These are phyloP conservation scores for Drosophila grimshawi DNA, from an alignment of 1,140 invertebrate genomes.

Conservation along the genomic window DNA sequence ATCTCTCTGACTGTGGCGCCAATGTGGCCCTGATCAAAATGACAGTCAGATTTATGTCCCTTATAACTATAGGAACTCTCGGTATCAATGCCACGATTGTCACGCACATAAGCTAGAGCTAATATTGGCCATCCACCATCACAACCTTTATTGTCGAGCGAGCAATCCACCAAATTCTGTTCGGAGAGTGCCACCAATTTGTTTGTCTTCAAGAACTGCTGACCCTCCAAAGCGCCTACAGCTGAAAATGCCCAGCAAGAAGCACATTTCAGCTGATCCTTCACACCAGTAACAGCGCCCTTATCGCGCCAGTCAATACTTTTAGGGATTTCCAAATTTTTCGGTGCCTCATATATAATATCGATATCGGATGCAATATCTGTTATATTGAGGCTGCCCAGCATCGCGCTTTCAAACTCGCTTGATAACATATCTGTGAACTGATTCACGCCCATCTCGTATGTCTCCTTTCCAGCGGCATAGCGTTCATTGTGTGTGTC, in stretches of 20 bases:
- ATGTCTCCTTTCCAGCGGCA: slow-evolving; percentile 87
- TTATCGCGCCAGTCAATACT: slow-evolving; percentile 61
- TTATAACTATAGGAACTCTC: slow-evolving; percentile 89
- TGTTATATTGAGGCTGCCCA: slow-evolving; percentile 85
- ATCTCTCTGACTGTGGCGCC: slow-evolving; percentile 16
- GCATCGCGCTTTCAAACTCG: slow-evolving; percentile 91
- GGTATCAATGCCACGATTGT: slow-evolving; percentile 91
- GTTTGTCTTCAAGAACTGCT: slow-evolving; percentile 86
- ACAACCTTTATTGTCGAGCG: slow-evolving; percentile 92
- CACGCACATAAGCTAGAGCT: slow-evolving; percentile 91
- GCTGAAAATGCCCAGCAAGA: slow-evolving; percentile 97
- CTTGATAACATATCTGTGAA: slow-evolving; percentile 92
- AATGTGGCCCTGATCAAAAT: slow-evolving; percentile 10
- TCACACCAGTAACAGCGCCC: slow-evolving; percentile 94
- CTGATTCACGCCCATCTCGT: slow-evolving; percentile 90
- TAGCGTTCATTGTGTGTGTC: slow-evolving; percentile 91
- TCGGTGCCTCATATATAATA: background rate
- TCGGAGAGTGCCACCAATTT: slow-evolving; percentile 92
- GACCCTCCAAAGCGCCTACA: slow-evolving; percentile 92
- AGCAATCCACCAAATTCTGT: slow-evolving; percentile 96
- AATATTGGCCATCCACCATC: slow-evolving; percentile 90
- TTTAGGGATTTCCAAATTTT: background rate
- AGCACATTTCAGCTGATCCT: slow-evolving; percentile 93
- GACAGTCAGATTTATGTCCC: slow-evolving; percentile 85
- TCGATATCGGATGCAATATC: background rate